Evolutionary conservation across 2,113 vertebrate genomes (phyloP).

Genomic region (Edolisoma coerulescens): DNA sequence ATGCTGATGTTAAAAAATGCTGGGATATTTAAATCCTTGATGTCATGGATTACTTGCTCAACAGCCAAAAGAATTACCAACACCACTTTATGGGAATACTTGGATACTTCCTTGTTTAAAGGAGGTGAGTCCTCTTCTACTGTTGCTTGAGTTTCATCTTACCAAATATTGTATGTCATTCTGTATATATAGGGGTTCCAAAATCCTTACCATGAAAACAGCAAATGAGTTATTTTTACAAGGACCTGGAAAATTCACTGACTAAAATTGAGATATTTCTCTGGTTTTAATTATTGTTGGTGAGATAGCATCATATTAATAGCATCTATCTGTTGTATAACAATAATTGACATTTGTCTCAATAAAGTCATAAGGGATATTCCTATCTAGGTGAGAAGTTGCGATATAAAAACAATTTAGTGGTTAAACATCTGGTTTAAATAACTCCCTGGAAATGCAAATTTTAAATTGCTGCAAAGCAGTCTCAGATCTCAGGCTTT

Average conservation of each 20-base stretch:
- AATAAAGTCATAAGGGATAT: not conserved
- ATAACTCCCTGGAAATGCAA: not conserved
- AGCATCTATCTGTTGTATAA: not conserved
- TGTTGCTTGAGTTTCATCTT: not conserved
- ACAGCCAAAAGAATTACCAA: not conserved
- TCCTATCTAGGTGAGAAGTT: not conserved
- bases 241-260: not conserved
- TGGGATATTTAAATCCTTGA: not conserved
- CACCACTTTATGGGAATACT: not conserved
- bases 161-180: not conserved
- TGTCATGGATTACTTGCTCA: not conserved
- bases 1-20: not conserved
- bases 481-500: not conserved
- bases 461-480: constrained; percentile 23
- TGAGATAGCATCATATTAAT: not conserved
- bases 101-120: not conserved
- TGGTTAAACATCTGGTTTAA: constrained; percentile 21
- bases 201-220: not conserved
- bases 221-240: not conserved
- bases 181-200: not conserved
- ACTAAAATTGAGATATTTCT: not conserved
- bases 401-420: not conserved
- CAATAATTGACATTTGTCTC: not conserved
- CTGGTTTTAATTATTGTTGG: not conserved
- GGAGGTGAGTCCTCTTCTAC: not conserved